These are phyloP conservation scores for Drosophila persimilis DNA, from an alignment of 1,140 invertebrate genomes.

Conservation along the genomic window DNA sequence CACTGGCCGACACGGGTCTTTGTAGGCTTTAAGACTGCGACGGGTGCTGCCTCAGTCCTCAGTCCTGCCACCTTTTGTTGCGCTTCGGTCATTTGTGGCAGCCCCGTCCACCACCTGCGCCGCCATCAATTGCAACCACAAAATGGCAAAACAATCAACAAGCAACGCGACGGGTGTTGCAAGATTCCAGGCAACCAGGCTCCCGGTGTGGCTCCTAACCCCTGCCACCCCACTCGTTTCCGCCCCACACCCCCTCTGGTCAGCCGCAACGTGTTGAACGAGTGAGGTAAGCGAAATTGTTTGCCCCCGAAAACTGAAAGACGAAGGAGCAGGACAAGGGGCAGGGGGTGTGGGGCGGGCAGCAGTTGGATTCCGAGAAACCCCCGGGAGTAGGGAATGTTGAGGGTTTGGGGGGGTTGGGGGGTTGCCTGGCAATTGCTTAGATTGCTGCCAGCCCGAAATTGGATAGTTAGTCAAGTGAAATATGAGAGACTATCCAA, in stretches of 20 bases:
- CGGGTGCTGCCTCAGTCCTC: slow-evolving; percentile 2
- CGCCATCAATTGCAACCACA: slow-evolving; percentile 61
- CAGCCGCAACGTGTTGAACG: slow-evolving; percentile 44
- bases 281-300: slow-evolving; percentile 39
- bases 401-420: too few relatives aligned
- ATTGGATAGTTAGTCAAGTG: slow-evolving; percentile 37
- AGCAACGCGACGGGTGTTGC: slow-evolving; percentile 60
- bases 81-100: slow-evolving; percentile 32
- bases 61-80: background rate
- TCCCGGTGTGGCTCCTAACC: background rate
- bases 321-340: slow-evolving; percentile 15
- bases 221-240: background rate
- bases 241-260: slow-evolving; percentile 8
- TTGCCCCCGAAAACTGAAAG: slow-evolving; percentile 34
- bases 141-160: slow-evolving; percentile 79
- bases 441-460: slow-evolving; percentile 31
- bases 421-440: slow-evolving; percentile 19
- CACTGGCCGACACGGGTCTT: background rate
- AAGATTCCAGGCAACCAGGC: slow-evolving; percentile 15
- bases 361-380: background rate
- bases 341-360: background rate
- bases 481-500: slow-evolving; percentile 27
- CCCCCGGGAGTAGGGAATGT: background rate
- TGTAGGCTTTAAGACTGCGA: slow-evolving; percentile 37
- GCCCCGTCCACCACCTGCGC: slow-evolving; percentile 31